A percentile compares a stretch with the other conserved stretches of the same genome.
Evolutionary conservation across 2,888 invertebrate species (phyloP).

Genomic region (Homarus gammarus): DNA sequence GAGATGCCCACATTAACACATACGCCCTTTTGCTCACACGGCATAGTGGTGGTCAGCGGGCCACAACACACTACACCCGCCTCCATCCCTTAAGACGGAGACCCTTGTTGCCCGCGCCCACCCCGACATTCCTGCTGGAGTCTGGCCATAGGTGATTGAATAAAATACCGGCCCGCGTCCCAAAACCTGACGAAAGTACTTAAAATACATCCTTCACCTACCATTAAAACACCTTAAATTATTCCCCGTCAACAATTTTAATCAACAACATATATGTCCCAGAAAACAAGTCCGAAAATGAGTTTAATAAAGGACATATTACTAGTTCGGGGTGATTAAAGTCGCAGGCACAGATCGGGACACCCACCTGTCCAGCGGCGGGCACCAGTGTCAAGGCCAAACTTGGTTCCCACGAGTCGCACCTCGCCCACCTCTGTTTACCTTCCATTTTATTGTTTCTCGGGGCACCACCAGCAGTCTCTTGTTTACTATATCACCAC

Average conservation of each 20-base stretch:
- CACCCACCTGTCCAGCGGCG: conserved; percentile 15
- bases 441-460: conserved; percentile 43
- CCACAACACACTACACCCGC: background rate
- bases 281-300: too few species aligned
- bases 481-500: too few species aligned
- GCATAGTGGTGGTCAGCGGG: background rate
- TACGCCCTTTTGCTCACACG: conserved; percentile 40
- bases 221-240: too few species aligned
- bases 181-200: too few species aligned
- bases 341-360: conserved; percentile 18
- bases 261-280: too few species aligned
- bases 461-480: too few species aligned
- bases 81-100: background rate
- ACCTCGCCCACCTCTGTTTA: conserved; percentile 30
- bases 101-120: conserved; percentile 34
- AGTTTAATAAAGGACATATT: too few species aligned
- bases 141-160: conserved; percentile 62
- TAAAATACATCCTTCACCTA: too few species aligned
- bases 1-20: conserved; percentile 34
- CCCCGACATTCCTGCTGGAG: conserved; percentile 51
- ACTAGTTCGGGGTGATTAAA: too few species aligned
- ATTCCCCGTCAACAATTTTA: too few species aligned
- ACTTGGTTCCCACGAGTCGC: conserved; percentile 51
- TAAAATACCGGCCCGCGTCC: conserved; percentile 57
- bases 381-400: conserved; percentile 59